Evolutionary conservation across 1,140 invertebrate species (phyloP).

Genomic region (Zophobas atratus): DNA sequence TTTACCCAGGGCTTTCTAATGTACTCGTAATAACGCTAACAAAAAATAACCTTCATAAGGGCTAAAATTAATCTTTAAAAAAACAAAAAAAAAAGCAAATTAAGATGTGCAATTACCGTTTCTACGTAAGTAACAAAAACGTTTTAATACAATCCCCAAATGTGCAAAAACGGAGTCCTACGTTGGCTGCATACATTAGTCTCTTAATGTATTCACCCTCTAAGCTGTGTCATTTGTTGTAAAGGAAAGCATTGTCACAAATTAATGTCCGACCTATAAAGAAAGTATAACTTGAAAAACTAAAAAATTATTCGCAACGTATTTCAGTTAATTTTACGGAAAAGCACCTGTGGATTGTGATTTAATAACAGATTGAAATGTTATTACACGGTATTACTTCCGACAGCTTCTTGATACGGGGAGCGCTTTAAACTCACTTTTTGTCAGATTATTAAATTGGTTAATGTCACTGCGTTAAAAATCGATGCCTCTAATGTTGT

Average conservation of each 20-base stretch:
- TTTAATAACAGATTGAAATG: conserved; percentile 55
- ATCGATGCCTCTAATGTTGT: conserved; percentile 14
- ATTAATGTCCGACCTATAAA: conserved; percentile 28
- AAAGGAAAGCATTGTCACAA: conserved; percentile 16
- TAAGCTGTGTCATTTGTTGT: conserved; percentile 17
- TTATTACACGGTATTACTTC: conserved; percentile 53
- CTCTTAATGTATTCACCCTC: conserved; percentile 44
- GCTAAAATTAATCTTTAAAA: conserved; percentile 24
- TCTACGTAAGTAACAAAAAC: conserved; percentile 23
- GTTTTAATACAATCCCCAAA: conserved; percentile 30
- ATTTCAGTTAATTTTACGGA: conserved; percentile 36
- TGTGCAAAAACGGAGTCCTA: conserved; percentile 18
- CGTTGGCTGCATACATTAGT: conserved; percentile 27
- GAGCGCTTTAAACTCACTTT: conserved; percentile 51
- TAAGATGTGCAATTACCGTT: conserved; percentile 30
- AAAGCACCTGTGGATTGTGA: conserved; percentile 53
- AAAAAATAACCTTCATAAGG: conserved; percentile 10
- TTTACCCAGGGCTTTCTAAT: not conserved
- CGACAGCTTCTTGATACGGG: conserved; percentile 53
- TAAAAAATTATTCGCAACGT: conserved; percentile 18
- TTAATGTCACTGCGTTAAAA: conserved; percentile 47
- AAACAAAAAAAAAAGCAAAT: conserved; percentile 14
- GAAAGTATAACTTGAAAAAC: not conserved
- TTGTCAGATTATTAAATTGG: conserved; percentile 55
- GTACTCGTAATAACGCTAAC: not conserved